Evolutionary conservation across 2,797 vertebrate species (phyloP), one percentile per base, ranked within the genome.

Genomic region (Acanthurus lineatus): DNA sequence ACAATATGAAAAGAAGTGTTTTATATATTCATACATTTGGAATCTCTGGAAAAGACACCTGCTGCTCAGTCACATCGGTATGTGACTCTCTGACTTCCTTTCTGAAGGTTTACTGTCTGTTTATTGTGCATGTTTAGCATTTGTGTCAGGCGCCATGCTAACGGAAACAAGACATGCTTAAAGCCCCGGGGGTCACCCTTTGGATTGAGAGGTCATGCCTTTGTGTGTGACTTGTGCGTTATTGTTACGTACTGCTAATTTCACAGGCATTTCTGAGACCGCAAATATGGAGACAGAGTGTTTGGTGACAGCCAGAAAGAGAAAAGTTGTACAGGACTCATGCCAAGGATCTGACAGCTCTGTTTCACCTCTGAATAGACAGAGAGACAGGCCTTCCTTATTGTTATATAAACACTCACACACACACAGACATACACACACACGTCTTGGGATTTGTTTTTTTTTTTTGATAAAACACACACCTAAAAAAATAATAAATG

Each of bases 101-200:
- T 14, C 9, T 48, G 22, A 71, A 76, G 51, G 81, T 90, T 90
- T 89, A 62, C 76, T 56, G 74, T n/a, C 62, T 88, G 82, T 83
- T 88, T 75, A 79, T 9, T 73, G 83, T 66, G 54, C 68, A 53
- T 70, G 83, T 84, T 77, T 53, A 60, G 69, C 77, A 76, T 83
- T 77, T 42, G 67, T 65, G 65, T 48, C 61, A 25, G 84, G 81
- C 40, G 76, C 64, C 88, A 66, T 47, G 68, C 63, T 40, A 81
- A 58, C 22, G 38, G 82, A 90, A 89, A 81, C 65, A 42, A 68
- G 70, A 72, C 85, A 62, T 83, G 79, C 89, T 80, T 49, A 44
- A 68, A 79, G 59, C 45, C 72, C 69, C 22, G 0, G 7, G 81
- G 58, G 87, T 86, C 81, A 49, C 40, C 1, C 11, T 40, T 15